Conservation (phyloP, 2,888 invertebrate genomes). For the Exephanes ischioxanthus region DNA sequence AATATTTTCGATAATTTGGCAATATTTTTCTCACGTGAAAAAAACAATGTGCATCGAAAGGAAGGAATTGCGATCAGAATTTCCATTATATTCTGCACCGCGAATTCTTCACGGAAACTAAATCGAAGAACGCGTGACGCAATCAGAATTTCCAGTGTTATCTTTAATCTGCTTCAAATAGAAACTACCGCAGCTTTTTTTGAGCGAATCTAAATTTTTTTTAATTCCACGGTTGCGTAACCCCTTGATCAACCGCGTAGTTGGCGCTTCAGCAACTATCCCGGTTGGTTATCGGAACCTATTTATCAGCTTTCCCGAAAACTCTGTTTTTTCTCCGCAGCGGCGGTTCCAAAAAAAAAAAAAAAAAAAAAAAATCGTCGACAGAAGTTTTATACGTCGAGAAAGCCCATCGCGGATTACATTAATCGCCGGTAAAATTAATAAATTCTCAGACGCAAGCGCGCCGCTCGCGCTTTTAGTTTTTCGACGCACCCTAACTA, state of each 20-base stretch:
- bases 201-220: not conserved
- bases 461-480: constrained; percentile 1
- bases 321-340: not conserved
- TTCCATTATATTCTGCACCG: no score
- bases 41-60: not conserved
- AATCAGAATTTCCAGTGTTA: no score
- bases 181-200: not conserved
- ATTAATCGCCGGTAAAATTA: constrained; percentile 61
- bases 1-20: not conserved
- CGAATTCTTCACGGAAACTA: no score
- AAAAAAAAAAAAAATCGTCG: constrained; percentile 2
- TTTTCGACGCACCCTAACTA: constrained; percentile 55
- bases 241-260: not conserved
- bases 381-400: constrained; percentile 22
- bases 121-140: no score
- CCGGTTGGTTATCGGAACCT: not conserved
- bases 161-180: not conserved
- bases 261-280: not conserved
- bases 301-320: not conserved
- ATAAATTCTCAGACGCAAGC: constrained; percentile 58
- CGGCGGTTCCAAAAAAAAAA: not conserved
- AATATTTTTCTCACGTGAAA: not conserved
- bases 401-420: constrained; percentile 38
- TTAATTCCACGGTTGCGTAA: not conserved
- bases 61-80: no score